A percentile compares a stretch with the other conserved stretches of the same genome.
These are phyloP conservation scores for Emys orbicularis DNA, from an alignment of 2,797 vertebrate species.

Conservation along the genomic window DNA sequence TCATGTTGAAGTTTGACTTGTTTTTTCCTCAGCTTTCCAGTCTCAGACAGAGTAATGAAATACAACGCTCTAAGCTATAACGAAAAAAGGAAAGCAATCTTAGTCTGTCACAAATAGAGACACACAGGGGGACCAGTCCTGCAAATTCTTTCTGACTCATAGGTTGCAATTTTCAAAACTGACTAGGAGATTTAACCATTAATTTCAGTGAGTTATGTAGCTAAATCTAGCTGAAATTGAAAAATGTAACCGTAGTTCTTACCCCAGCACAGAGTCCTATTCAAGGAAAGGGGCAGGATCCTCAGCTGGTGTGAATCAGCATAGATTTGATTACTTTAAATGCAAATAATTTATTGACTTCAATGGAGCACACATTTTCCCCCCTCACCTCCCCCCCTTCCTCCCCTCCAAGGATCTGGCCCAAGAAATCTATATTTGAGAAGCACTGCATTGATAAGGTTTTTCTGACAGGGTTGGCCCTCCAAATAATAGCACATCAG, in stretches of 20 bases:
- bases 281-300: neutral
- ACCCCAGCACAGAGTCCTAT: neutral
- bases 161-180: neutral
- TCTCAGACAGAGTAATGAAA: neutral
- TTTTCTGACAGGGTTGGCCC: neutral
- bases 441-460: neutral
- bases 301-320: neutral
- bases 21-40: neutral
- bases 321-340: conserved; percentile 25
- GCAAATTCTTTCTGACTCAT: neutral
- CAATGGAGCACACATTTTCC: neutral
- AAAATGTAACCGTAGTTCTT: neutral
- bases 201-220: neutral
- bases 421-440: neutral
- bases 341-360: conserved; percentile 1
- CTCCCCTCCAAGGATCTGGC: neutral
- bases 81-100: neutral
- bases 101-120: neutral
- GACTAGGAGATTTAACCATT: neutral
- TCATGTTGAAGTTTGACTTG: neutral
- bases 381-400: too few relatives aligned
- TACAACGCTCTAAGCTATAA: neutral
- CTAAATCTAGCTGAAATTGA: neutral
- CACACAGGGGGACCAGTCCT: neutral
- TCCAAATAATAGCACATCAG: neutral